Conservation (phyloP, 2,113 vertebrate species). For the Salminus brasiliensis region DNA sequence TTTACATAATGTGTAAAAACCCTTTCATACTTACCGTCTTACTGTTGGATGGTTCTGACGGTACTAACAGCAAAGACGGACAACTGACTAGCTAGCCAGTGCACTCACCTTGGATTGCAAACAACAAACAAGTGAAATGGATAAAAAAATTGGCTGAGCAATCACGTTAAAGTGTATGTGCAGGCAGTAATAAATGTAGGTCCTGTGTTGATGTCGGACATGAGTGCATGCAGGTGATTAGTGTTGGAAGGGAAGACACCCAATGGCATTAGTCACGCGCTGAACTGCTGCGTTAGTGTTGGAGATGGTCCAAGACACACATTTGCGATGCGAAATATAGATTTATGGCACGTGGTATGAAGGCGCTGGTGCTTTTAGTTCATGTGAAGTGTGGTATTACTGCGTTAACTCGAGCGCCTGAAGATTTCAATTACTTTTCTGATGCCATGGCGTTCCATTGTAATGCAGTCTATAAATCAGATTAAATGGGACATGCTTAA, state of each 20-base stretch:
- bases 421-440: slow-evolving; percentile 10
- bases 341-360: slow-evolving; percentile 38
- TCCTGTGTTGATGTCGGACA: slow-evolving; percentile 6
- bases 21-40: too few relatives aligned
- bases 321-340: slow-evolving; percentile 56
- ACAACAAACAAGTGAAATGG: too few relatives aligned
- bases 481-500: not conserved
- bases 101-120: too few relatives aligned
- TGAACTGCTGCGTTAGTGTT: slow-evolving; percentile 56
- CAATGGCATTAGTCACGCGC: slow-evolving; percentile 55
- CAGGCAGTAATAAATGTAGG: not conserved
- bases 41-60: too few relatives aligned
- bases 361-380: not conserved
- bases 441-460: slow-evolving; percentile 12
- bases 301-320: slow-evolving; percentile 59
- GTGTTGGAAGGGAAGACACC: slow-evolving; percentile 24
- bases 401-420: not conserved
- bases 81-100: too few relatives aligned
- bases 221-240: slow-evolving; percentile 37
- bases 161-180: not conserved
- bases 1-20: too few relatives aligned
- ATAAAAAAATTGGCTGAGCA: not conserved
- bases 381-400: not conserved
- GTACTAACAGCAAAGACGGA: too few relatives aligned
- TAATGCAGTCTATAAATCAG: slow-evolving; percentile 22